These are phyloP conservation scores for Sturmia bella DNA, from an alignment of 2,888 invertebrate species.

Conservation along the genomic window DNA sequence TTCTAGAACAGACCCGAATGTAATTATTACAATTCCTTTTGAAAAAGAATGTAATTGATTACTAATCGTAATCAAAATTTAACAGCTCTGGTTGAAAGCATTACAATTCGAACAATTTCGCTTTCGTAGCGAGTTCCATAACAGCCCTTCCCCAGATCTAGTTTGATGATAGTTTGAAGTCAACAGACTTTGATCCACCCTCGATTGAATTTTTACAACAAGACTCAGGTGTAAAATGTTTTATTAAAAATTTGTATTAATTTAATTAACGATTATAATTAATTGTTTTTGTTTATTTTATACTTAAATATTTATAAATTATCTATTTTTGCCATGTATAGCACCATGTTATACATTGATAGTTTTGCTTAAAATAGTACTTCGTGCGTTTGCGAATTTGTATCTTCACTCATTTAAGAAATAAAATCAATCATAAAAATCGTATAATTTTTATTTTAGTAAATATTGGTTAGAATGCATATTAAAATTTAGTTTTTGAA, in stretches of 20 bases:
- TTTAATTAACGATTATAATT: slow-evolving; percentile 4
- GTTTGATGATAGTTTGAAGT: no score
- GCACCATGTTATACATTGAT: slow-evolving; percentile 51
- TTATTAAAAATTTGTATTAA: slow-evolving; percentile 11
- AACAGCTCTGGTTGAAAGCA: no score
- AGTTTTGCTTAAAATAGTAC: background rate
- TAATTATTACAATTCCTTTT: no score
- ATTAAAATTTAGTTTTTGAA: slow-evolving; percentile 10
- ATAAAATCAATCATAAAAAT: slow-evolving; percentile 29
- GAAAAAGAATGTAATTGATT: no score
- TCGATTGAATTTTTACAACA: no score
- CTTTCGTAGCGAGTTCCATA: no score
- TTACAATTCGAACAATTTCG: no score
- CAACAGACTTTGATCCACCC: no score
- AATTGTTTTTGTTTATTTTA: background rate
- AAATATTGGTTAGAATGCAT: slow-evolving; percentile 20
- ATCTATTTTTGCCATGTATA: slow-evolving; percentile 53
- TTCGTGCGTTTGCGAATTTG: no score
- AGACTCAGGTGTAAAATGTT: background rate
- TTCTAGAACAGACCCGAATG: no score
- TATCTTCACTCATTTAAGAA: slow-evolving; percentile 21
- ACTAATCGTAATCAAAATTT: no score
- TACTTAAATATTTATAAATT: slow-evolving; percentile 13
- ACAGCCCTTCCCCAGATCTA: no score
- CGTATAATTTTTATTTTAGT: slow-evolving; percentile 24